Base-by-base conservation (phyloP, 2,113 vertebrate species). In the Morone chrysops region DNA sequence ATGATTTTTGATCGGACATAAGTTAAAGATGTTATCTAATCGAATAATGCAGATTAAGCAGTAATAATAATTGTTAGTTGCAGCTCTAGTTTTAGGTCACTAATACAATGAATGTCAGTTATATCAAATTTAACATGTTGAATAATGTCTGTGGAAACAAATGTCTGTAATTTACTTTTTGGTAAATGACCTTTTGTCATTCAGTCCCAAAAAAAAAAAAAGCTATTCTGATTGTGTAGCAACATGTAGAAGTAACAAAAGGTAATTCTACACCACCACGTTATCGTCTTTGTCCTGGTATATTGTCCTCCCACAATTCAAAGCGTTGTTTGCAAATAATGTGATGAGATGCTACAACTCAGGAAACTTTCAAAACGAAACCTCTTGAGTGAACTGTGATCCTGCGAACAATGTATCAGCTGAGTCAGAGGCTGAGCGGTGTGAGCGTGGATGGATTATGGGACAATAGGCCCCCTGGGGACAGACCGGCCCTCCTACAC, bases 351-450 rank as follows among this genome's bases (percentile, higher is more conserved):
- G 38, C 38, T 40, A 22, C 8, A n/a, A 62, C 20, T 1, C 36
- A 59, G 41, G 11, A 11, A 45, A 8, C 40, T 6, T 61, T 36
- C 0, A 31, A 18, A 40, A n/a, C 38, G 5, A 41, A 47, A 60
- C 54, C 43, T 70, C 56, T 50, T 62, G 10, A 69, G 18, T 25
- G n/a, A 78, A 40, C n/a, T 40, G 9, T 59, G 38, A 57, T n/a
- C 51, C 75, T 77, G 22, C 53, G 7, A 7, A 69, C 31, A 47
- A 50, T 22, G 43, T 17, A 8, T 36, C 10, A 56, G 50, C 75
- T 47, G 75, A 77, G 75, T 59, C 75, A 47, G 50, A 77, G 41
- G 61, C 22, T 57, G 16, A 66, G 13, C 62, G 57, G 57, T 22
- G 45, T 4, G 50, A 57, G 40, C 51, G 47, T 8, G 54, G 65